phyloP scores from a whole-genome alignment of 2,113 vertebrate genomes.

The Callorhinus ursinus region DNA sequence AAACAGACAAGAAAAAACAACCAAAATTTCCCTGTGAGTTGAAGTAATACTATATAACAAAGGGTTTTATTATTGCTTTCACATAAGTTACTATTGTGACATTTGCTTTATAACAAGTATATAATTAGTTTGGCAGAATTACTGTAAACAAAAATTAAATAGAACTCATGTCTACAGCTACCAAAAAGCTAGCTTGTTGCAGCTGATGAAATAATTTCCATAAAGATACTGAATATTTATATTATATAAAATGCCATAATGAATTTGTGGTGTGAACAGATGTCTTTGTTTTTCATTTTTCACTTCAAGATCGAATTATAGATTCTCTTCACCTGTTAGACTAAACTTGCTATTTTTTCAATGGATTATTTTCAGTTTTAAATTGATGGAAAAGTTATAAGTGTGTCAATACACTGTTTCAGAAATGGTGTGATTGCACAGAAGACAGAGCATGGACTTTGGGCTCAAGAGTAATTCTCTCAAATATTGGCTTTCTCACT shows the following conservation, averaged over 20 bases:
- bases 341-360: background rate
- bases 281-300: background rate
- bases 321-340: background rate
- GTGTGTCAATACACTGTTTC: background rate
- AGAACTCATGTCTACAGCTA: background rate
- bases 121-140: background rate
- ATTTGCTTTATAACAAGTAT: conserved; percentile 45
- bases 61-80: background rate
- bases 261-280: background rate
- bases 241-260: background rate
- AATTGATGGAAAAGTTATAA: background rate
- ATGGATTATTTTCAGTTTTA: background rate
- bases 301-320: background rate
- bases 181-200: background rate
- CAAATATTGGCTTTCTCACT: conserved; percentile 8
- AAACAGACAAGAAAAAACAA: background rate
- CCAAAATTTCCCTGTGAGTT: background rate
- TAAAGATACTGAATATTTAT: background rate
- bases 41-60: background rate
- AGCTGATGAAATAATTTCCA: background rate
- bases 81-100: background rate
- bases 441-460: background rate
- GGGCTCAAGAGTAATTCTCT: background rate
- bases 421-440: background rate
- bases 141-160: background rate